Conservation (phyloP, 2,888 invertebrate genomes). For the Harmothoe impar region DNA sequence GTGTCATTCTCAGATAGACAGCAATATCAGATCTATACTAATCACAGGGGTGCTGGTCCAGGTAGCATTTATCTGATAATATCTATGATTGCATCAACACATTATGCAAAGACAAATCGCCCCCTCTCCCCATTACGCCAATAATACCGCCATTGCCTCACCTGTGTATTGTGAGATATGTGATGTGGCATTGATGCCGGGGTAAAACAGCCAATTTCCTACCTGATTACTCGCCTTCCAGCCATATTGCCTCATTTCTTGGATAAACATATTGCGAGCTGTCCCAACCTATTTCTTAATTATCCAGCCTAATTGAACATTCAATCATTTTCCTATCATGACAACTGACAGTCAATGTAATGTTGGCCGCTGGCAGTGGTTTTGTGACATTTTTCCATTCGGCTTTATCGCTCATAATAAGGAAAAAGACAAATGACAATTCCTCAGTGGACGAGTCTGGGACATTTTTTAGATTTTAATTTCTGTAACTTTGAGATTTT, state of each 20-base stretch:
- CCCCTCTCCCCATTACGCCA: not conserved
- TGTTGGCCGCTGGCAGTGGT: conserved; percentile 28
- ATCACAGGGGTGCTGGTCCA: not conserved
- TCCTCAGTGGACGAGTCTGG: conserved; percentile 19
- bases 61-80: not conserved
- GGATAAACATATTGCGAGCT: conserved; percentile 58
- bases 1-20: too few relatives aligned
- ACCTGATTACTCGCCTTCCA: conserved; percentile 46
- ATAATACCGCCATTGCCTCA: not conserved
- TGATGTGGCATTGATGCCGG: conserved; percentile 42
- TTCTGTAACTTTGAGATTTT: conserved; percentile 19
- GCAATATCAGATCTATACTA: not conserved
- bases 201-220: conserved; percentile 44
- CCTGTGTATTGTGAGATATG: conserved; percentile 27
- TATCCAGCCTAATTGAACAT: conserved; percentile 59
- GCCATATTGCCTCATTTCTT: conserved; percentile 58
- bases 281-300: conserved; percentile 61
- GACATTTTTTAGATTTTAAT: not conserved
- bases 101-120: conserved; percentile 47
- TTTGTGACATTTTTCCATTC: conserved; percentile 48
- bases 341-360: conserved; percentile 56
- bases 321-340: conserved; percentile 61
- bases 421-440: conserved; percentile 34
- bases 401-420: conserved; percentile 52
- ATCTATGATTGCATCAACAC: conserved; percentile 10